phyloP scores from a whole-genome alignment of 1,140 invertebrate species.

The Pemphigus obesinymphae region DNA sequence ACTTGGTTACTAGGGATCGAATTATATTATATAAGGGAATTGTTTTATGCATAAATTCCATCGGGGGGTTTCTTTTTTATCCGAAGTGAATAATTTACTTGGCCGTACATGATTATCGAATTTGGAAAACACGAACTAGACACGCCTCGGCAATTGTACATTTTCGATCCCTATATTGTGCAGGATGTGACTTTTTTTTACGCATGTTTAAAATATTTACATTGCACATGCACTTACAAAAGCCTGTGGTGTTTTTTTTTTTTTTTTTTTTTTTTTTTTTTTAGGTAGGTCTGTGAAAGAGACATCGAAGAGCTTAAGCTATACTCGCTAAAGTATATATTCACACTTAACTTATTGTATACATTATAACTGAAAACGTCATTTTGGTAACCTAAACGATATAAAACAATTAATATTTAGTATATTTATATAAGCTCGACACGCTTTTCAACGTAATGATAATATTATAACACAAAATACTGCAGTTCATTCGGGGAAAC shows the following conservation, averaged over 20 bases:
- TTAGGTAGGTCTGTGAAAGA: conserved; percentile 30
- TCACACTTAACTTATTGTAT: conserved; percentile 34
- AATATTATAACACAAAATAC: background rate
- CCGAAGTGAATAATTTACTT: background rate
- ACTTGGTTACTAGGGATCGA: background rate
- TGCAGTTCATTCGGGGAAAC: background rate
- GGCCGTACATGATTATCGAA: background rate
- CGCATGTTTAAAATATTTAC: conserved; percentile 20
- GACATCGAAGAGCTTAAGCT: conserved; percentile 36
- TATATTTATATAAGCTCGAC: conserved; percentile 12
- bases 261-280: background rate
- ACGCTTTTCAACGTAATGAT: conserved; percentile 27
- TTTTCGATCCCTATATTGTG: conserved; percentile 17
- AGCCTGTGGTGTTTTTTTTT: conserved; percentile 8
- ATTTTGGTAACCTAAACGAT: conserved; percentile 39
- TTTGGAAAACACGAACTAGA: background rate
- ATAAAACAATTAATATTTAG: conserved; percentile 7
- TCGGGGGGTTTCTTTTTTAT: background rate
- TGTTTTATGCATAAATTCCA: background rate
- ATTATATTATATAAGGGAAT: background rate
- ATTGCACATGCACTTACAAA: conserved; percentile 27
- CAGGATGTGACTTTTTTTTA: background rate
- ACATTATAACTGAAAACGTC: conserved; percentile 38
- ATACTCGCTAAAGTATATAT: conserved; percentile 34
- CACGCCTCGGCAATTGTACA: background rate